Evolutionary conservation across 2,797 vertebrate genomes (phyloP).

Genomic region (Chelon labrosus): DNA sequence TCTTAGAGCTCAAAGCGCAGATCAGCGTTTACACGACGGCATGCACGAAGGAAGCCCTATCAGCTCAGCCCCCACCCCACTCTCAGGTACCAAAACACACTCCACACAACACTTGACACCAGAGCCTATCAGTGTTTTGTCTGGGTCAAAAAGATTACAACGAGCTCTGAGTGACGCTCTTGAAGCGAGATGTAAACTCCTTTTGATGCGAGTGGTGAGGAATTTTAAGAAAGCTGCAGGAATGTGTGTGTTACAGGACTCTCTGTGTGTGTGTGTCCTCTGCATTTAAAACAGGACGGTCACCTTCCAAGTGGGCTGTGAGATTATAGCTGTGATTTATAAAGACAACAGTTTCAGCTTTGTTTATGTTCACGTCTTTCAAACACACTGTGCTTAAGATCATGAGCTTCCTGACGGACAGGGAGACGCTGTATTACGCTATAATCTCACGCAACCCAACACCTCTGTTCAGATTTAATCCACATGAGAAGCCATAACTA

Average conservation of each 20-base stretch:
- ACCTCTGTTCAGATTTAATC: not conserved
- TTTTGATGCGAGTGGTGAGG: slow-evolving; percentile 1
- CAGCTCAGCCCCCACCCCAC: too few relatives aligned
- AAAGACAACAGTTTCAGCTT: not conserved
- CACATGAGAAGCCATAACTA: not conserved
- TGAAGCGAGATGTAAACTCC: not conserved
- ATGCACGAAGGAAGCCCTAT: not conserved
- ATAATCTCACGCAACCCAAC: not conserved
- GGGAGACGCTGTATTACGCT: not conserved
- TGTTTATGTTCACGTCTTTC: not conserved
- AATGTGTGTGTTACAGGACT: not conserved
- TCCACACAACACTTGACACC: not conserved
- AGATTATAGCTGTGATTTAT: not conserved
- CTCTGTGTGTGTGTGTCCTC: not conserved
- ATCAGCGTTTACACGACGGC: too few relatives aligned
- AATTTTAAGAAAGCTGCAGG: not conserved
- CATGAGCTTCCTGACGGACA: not conserved
- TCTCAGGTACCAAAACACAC: slow-evolving; percentile 5
- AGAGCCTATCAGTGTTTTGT: slow-evolving; percentile 23
- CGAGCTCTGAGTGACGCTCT: not conserved
- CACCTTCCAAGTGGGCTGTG: not conserved
- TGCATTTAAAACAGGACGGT: not conserved
- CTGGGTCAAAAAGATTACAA: slow-evolving; percentile 18
- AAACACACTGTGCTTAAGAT: not conserved
- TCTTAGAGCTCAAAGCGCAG: too few relatives aligned